Base-by-base conservation (phyloP, 2,888 invertebrate species). In the Cyclophora albipunctata region DNA sequence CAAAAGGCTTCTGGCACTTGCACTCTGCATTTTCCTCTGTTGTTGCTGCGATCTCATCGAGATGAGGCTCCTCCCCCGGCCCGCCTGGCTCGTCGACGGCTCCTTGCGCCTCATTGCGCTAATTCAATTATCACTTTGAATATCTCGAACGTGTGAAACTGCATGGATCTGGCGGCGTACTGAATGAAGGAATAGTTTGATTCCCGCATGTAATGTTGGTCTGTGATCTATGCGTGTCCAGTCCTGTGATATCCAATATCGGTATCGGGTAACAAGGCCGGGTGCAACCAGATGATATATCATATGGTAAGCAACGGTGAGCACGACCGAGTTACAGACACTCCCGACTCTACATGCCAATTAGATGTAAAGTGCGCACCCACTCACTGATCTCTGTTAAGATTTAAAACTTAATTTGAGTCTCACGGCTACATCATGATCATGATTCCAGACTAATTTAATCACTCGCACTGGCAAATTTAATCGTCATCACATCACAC, bases 221-320 rank as follows among this genome's bases (percentile, higher is more conserved):
- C 56, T 67, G 78, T 78, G 75, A 77, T 73, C 57, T 78, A 81
- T 75, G 74, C 74, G 76, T 81, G 71, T 80, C 73, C 69, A 73
- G 66, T 71, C 73, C 65, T 66, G 66, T 56, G 60, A 67, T 73
- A 82, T 88, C 72, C 63, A 71, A 78, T 86, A 72, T 70, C 84
- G 67, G 72, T 86, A 83, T 86, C 78, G 57, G 59, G 64, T 86
- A 71, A 76, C 86, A 81, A 85, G 85, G 87, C 73, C 72, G 73
- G 68, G 62, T 67, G 69, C 62, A 71, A 67, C 68, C 69, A 73
- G 78, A 78, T 82, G 81, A 81, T 83, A 86, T 83, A 78, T 81
- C 81, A 85, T 81, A 82, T 82, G 82, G 72, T 72, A 83, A 73
- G 82, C 75, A 78, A 81, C 79, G 70, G 69, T 80, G 81, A 77